Conservation (phyloP, 2,113 vertebrate species). For the Sinocyclocheilus rhinocerous region DNA sequence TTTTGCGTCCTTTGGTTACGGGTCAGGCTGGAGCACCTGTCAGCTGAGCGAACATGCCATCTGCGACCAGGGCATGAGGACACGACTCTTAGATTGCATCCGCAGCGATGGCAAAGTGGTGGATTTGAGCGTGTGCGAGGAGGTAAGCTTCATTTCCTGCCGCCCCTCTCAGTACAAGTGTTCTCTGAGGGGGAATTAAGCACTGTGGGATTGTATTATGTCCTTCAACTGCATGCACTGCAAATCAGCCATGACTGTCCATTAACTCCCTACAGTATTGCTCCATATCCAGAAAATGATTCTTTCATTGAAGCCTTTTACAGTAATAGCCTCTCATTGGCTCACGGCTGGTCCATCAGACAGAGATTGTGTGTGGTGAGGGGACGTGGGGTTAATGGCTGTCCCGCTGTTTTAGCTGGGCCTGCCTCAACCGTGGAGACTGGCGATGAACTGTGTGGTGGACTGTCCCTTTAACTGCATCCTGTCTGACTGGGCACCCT, state of each 20-base stretch:
- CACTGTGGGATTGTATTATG: constrained; percentile 39
- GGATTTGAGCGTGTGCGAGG: constrained; percentile 76
- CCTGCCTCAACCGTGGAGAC: constrained; percentile 75
- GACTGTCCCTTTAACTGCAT: constrained; percentile 88
- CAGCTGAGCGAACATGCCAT: constrained; percentile 85
- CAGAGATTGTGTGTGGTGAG: constrained; percentile 20
- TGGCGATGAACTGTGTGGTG: constrained; percentile 79
- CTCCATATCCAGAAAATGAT: constrained; percentile 40
- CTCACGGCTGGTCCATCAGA: constrained; percentile 31
- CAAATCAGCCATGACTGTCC: constrained; percentile 47
- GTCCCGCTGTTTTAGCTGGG: constrained; percentile 69
- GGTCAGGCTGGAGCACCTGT: constrained; percentile 92
- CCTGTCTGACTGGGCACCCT: constrained; percentile 89
- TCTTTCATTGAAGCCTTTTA: constrained; percentile 32
- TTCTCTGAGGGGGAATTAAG: constrained; percentile 38
- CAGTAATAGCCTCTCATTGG: constrained; percentile 31
- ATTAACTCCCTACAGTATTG: constrained; percentile 48
- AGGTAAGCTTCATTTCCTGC: constrained; percentile 72
- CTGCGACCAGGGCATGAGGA: constrained; percentile 82
- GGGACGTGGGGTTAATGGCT: constrained; percentile 40
- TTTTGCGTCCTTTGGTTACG: constrained; percentile 44
- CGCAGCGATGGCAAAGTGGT: constrained; percentile 85
- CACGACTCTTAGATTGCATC: constrained; percentile 84
- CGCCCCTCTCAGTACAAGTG: constrained; percentile 1
- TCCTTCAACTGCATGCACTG: constrained; percentile 35